Base-by-base conservation (phyloP, 23 tunicate species). In the Clavelina lepadiformis region DNA sequence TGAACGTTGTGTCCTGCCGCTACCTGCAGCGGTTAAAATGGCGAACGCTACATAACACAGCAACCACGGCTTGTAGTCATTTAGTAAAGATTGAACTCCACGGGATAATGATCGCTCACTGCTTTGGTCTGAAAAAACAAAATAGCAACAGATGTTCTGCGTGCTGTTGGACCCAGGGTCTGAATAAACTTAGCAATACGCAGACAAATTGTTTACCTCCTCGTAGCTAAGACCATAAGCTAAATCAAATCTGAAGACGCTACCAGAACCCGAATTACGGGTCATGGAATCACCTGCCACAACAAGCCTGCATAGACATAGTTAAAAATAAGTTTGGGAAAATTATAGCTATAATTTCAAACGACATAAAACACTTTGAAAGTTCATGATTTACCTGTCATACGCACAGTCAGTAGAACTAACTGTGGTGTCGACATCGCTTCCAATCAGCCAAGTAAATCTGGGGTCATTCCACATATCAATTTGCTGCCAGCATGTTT, bases 101-200 rank as follows among this genome's bases (percentile, higher is more conserved):
- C 96, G 36, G 96, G 96, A 37, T 79, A 88, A 46, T 88, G 96
- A 38, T 88, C 96, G 65, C 96, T 88, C 37, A 88, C 96, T 0
- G 68, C 82, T 44, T 49, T 59, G 22, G 96, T 63, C 96, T 88
- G 73, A 30, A 66, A 56, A 41, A 46, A 28, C 51, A 52, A 56
- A 56, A n/a, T n/a, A n/a, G n/a, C n/a, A n/a, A n/a, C n/a, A n/a
- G n/a, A n/a, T n/a, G n/a, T n/a, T n/a, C n/a, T n/a, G n/a, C n/a
- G n/a, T n/a, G n/a, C n/a, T n/a, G n/a, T n/a, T n/a, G n/a, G n/a
- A n/a, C n/a, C n/a, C n/a, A n/a, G n/a, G n/a, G n/a, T n/a, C n/a
- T n/a, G n/a, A n/a, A n/a, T n/a, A n/a, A n/a, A n/a, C n/a, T n/a
- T n/a, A n/a, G n/a, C n/a, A n/a, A n/a, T n/a, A n/a, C n/a, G n/a